Percentiles rank a stretch among this genome's conserved stretches.
Conservation (phyloP, 92 coral and sea anemone species). For the Phenganax marumi region DNA sequence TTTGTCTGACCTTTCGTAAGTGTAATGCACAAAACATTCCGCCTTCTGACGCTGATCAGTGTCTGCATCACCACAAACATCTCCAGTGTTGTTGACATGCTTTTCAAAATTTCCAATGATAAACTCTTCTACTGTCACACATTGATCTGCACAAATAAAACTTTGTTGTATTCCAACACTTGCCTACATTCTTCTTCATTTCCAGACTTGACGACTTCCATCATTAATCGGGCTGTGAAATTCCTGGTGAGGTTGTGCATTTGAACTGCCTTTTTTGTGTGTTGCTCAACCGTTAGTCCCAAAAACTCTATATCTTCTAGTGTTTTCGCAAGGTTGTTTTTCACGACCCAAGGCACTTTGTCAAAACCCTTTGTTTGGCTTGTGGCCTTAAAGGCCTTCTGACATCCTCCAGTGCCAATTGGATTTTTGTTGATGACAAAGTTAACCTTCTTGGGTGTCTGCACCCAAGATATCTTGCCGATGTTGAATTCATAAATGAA, state of each 20-base stretch:
- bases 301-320: constrained; percentile 25
- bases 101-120: no score
- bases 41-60: neutral
- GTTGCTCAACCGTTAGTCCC: constrained; percentile 41
- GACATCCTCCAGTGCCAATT: constrained; percentile 58
- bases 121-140: constrained; percentile 27
- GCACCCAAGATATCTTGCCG: constrained; percentile 50
- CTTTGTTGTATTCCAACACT: constrained; percentile 27
- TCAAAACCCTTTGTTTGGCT: constrained; percentile 33
- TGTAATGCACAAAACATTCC: no score
- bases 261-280: constrained; percentile 44
- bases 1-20: constrained; percentile 31
- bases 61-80: neutral
- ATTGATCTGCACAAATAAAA: constrained; percentile 7
- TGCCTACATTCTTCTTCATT: neutral
- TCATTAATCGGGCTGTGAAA: constrained; percentile 32
- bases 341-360: constrained; percentile 43
- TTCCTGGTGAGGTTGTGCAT: no score
- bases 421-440: constrained; percentile 53
- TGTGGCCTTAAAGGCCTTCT: constrained; percentile 55
- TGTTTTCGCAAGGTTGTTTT: constrained; percentile 45
- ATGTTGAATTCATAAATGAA: constrained; percentile 50
- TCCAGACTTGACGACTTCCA: neutral
- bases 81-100: no score
- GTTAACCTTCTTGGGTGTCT: constrained; percentile 40